Base-by-base conservation (phyloP, 1,140 invertebrate genomes). In the Capitella teleta region DNA sequence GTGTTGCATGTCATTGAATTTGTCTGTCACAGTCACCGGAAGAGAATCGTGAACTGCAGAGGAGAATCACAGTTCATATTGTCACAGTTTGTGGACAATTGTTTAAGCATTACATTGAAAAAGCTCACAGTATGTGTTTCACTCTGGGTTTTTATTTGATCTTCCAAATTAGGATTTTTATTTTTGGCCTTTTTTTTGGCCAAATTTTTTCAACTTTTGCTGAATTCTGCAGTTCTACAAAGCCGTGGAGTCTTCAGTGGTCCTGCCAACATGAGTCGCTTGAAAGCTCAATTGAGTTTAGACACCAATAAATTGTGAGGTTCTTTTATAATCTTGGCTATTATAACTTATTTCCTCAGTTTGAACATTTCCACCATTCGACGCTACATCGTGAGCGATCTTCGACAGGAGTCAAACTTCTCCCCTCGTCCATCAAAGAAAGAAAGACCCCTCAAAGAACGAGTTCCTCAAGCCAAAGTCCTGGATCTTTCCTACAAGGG, bases 221-320 rank as follows among this genome's bases (percentile, higher is more conserved):
- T 47, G 21, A 43, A 43, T 19, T 26, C 30, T 52, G 14, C 52
- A 66, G 68, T 70, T 34, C 49, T 72, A 25, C 70, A 69, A 48
- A 60, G 57, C 38, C 37, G 68, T 52, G 66, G 68, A 28, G 63
- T 72, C 18, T 72, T 72, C 54, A 70, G 63, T 58, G 64, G 67
- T 26, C 62, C 66, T 28, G 70, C 70, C 12, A 72, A 72, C 54
- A 70, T 68, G 62, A 68, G 67, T 54, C 41, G 70, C 51, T 50
- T 72, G 5, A 70, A 70, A 53, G 67, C 66, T 14, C 66, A 70
- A 56, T 57, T 72, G n/a, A 65, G 65, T 25, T 37, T 66, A 24
- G 67, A 70, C 58, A 58, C 66, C 2, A 62, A 64, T 56, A 67
- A 66, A 61, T 66, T 67, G 68, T 70, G 63, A 66, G 61, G 58